Conservation (phyloP, 2,113 vertebrate genomes). For the Phrynocephalus versicolor region DNA sequence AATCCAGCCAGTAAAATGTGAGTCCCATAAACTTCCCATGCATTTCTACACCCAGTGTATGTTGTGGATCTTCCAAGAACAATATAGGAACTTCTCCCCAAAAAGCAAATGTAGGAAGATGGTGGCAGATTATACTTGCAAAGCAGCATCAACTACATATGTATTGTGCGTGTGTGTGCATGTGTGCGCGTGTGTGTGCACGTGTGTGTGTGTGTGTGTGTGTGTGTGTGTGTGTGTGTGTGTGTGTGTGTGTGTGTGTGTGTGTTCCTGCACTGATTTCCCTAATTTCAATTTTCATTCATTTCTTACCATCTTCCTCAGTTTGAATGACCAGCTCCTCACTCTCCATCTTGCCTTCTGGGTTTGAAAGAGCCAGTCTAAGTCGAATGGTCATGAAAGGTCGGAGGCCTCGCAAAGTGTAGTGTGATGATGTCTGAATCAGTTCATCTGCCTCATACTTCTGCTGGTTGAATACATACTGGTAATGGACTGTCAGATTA, state of each 20-base stretch:
- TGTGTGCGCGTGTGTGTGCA: no score
- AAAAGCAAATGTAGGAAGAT: no score
- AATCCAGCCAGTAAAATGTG: no score
- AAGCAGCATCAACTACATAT: not conserved
- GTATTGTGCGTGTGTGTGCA: no score
- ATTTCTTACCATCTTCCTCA: slow-evolving; percentile 87
- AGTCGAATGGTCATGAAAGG: slow-evolving; percentile 92
- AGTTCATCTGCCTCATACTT: slow-evolving; percentile 90
- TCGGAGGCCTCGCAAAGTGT: slow-evolving; percentile 89
- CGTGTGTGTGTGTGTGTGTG: no score
- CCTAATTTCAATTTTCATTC: not conserved
- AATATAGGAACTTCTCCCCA: no score
- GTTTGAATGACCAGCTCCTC: slow-evolving; percentile 95
- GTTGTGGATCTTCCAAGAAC: no score
- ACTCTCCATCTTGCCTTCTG: slow-evolving; percentile 93
- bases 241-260: not conserved
- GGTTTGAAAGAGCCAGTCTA: slow-evolving; percentile 90
- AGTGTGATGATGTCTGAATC: slow-evolving; percentile 93
- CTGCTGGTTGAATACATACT: slow-evolving; percentile 93
- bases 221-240: no score
- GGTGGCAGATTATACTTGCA: not conserved
- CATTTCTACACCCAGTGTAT: no score
- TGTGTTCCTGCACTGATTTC: not conserved
- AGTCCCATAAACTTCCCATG: no score
- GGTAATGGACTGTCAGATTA: slow-evolving; percentile 96